A percentile compares a stretch with the other conserved stretches of the same genome.
These are phyloP conservation scores for Rhinolophus sinicus DNA, from an alignment of 2,113 vertebrate species.

Conservation along the genomic window DNA sequence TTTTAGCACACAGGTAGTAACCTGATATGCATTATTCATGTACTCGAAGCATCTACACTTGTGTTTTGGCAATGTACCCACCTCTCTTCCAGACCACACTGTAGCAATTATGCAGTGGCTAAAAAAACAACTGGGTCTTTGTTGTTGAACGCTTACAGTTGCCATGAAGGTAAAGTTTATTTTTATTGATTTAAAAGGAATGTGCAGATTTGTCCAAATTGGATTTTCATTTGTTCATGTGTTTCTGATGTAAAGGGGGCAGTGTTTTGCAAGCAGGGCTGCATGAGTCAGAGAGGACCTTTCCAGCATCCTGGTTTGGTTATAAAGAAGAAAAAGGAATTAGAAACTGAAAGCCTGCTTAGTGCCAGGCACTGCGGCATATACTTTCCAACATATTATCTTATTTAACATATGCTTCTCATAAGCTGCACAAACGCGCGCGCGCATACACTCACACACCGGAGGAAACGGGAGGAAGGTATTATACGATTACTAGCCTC, in stretches of 20 bases:
- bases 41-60: background rate
- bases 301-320: conserved; percentile 21
- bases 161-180: conserved; percentile 37
- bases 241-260: conserved; percentile 14
- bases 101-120: background rate
- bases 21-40: conserved; percentile 53
- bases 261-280: conserved; percentile 55
- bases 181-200: conserved; percentile 54
- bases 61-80: conserved; percentile 46
- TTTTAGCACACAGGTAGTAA: conserved; percentile 31
- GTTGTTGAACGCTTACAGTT: background rate
- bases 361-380: background rate
- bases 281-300: conserved; percentile 22
- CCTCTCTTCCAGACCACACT: background rate
- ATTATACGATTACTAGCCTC: background rate
- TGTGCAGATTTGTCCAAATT: conserved; percentile 3
- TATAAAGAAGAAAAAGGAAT: conserved; percentile 27
- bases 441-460: background rate
- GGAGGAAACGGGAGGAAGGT: background rate
- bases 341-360: background rate
- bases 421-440: background rate
- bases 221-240: conserved; percentile 46
- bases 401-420: conserved; percentile 22
- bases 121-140: background rate
- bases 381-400: conserved; percentile 4